These are phyloP conservation scores for Avahi laniger DNA, from an alignment of 2,797 vertebrate genomes.

Conservation along the genomic window DNA sequence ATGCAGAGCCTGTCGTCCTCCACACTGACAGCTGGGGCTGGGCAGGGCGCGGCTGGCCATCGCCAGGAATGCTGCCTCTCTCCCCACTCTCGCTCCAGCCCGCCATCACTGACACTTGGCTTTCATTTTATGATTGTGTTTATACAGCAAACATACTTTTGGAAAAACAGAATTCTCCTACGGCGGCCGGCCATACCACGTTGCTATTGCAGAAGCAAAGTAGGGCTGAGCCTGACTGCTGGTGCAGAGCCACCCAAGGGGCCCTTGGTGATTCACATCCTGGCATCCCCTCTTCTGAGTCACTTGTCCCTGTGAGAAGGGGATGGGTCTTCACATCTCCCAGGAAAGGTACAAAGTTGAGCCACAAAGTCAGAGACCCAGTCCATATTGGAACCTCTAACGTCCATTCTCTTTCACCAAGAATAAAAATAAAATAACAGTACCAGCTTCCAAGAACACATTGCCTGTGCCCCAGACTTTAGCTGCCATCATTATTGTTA, in stretches of 20 bases:
- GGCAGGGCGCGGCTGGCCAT: not conserved
- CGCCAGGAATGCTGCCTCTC: not conserved
- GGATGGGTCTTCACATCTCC: not conserved
- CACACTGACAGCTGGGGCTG: not conserved
- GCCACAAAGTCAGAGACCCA: not conserved
- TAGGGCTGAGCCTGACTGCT: not conserved
- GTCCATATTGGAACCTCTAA: not conserved
- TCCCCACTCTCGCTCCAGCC: not conserved
- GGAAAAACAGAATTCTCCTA: constrained; percentile 65
- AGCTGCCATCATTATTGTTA: not conserved
- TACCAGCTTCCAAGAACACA: not conserved
- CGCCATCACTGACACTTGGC: constrained; percentile 45
- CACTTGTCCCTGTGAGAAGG: not conserved
- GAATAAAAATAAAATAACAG: not conserved
- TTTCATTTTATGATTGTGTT: constrained; percentile 73
- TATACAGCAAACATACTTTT: constrained; percentile 75
- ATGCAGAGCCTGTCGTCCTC: constrained; percentile 52
- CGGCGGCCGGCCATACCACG: constrained; percentile 62
- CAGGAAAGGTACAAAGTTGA: not conserved
- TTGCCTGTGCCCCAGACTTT: not conserved
- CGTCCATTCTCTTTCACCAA: not conserved
- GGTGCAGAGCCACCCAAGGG: not conserved
- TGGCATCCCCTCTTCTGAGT: not conserved
- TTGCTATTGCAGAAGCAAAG: constrained; percentile 43
- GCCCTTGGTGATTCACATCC: not conserved